A percentile compares a stretch with the other conserved stretches of the same genome.
phyloP scores from a whole-genome alignment of 2,888 invertebrate genomes.

The Troglohyphantes excavatus region DNA sequence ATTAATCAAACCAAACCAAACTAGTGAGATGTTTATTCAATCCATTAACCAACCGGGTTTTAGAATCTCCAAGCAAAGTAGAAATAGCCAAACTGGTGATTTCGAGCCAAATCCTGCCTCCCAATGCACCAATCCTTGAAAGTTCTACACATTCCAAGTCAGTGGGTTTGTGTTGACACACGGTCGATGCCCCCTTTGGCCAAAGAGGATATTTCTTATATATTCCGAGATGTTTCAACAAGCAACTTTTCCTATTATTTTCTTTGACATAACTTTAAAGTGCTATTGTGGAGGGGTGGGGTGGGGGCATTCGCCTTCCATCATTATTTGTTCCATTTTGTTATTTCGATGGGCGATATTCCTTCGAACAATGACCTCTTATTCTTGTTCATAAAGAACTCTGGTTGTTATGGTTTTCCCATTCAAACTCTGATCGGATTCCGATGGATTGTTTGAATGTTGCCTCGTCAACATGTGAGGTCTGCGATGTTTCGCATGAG shows the following conservation, averaged over 20 bases:
- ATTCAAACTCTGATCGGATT: too few species aligned
- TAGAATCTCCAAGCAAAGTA: too few species aligned
- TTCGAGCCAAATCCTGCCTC: background rate
- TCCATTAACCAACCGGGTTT: too few species aligned
- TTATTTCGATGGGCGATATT: background rate
- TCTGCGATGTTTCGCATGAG: too few species aligned
- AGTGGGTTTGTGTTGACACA: slow-evolving; percentile 64
- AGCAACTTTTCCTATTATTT: slow-evolving; percentile 12
- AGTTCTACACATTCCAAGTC: slow-evolving; percentile 44
- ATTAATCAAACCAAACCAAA: too few species aligned
- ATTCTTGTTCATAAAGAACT: background rate
- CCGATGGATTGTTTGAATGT: too few species aligned
- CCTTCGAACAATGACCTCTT: background rate
- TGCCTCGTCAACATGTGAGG: too few species aligned
- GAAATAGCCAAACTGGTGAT: too few species aligned
- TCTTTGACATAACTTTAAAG: background rate
- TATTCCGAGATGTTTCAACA: slow-evolving; percentile 13
- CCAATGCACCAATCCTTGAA: background rate
- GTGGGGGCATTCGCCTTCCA: background rate
- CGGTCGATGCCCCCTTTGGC: slow-evolving; percentile 39
- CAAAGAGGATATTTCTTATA: background rate
- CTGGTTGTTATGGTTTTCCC: too few species aligned
- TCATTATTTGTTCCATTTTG: background rate
- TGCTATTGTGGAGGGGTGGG: background rate
- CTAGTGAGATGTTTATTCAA: too few species aligned